Conservation (phyloP, 2,113 vertebrate genomes). For the Cathartes aura region DNA sequence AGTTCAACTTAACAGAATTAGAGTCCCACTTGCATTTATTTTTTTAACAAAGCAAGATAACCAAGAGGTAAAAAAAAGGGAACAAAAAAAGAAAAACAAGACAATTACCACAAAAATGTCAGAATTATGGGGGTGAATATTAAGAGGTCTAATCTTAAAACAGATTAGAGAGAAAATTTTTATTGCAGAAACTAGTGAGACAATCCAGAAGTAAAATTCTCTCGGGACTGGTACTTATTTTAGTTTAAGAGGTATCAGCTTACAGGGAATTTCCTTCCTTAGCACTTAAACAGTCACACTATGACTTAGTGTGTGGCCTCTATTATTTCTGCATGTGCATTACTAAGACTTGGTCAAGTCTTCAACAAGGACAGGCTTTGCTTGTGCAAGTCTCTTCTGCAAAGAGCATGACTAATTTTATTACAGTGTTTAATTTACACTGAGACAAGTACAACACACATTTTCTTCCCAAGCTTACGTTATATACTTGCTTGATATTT, state of each 20-base stretch:
- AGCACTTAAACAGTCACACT: background rate
- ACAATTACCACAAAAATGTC: background rate
- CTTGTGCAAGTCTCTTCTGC: background rate
- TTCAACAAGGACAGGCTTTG: background rate
- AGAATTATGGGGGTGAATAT: background rate
- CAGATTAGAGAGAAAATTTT: background rate
- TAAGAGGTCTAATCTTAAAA: background rate
- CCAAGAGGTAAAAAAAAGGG: background rate
- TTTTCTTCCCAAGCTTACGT: background rate
- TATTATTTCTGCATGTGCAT: background rate
- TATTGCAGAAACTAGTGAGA: background rate
- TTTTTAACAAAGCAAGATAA: background rate
- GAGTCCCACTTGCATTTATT: background rate
- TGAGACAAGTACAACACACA: background rate
- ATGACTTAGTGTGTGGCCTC: background rate
- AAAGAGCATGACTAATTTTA: background rate
- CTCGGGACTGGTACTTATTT: background rate
- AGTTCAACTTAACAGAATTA: background rate
- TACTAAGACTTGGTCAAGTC: background rate
- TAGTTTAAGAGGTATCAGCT: background rate
- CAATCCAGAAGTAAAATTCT: background rate
- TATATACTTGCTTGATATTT: background rate
- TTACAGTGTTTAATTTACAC: background rate
- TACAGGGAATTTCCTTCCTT: constrained; percentile 8
- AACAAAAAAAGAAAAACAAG: background rate